A percentile compares a stretch with the other conserved stretches of the same genome.
phyloP scores from a whole-genome alignment of 2,113 vertebrate species.

The Morphnarchus princeps region DNA sequence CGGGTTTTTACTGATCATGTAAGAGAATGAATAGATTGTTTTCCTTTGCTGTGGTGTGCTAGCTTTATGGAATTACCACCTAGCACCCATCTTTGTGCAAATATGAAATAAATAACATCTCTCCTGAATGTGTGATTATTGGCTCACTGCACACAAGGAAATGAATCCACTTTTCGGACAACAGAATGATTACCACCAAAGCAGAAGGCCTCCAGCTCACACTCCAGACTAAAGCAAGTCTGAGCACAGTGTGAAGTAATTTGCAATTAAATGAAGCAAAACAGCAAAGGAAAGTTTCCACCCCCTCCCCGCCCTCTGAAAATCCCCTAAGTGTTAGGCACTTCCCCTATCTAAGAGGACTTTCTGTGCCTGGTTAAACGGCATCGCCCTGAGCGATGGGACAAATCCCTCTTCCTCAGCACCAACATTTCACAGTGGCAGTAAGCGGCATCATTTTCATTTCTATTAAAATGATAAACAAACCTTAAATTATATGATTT shows the following conservation, averaged over 20 bases:
- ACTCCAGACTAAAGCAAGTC: not conserved
- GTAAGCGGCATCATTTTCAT: not conserved
- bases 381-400: not conserved
- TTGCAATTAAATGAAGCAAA: not conserved
- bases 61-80: too few species aligned
- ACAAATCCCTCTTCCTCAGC: not conserved
- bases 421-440: constrained; percentile 19
- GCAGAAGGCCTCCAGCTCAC: not conserved
- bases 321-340: not conserved
- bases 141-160: too few species aligned
- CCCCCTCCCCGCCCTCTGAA: not conserved
- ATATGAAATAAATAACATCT: too few species aligned
- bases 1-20: too few species aligned
- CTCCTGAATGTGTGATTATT: too few species aligned
- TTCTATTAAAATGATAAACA: constrained; percentile 16
- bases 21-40: too few species aligned
- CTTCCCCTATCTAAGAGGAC: not conserved
- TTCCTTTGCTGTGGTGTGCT: too few species aligned
- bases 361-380: not conserved
- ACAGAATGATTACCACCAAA: not conserved
- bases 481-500: constrained; percentile 9
- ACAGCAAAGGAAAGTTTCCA: not conserved
- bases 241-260: not conserved
- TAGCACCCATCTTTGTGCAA: too few species aligned
- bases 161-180: too few species aligned